These are phyloP conservation scores for Ceyx margarethae DNA, from an alignment of 2,113 vertebrate genomes.

Conservation along the genomic window DNA sequence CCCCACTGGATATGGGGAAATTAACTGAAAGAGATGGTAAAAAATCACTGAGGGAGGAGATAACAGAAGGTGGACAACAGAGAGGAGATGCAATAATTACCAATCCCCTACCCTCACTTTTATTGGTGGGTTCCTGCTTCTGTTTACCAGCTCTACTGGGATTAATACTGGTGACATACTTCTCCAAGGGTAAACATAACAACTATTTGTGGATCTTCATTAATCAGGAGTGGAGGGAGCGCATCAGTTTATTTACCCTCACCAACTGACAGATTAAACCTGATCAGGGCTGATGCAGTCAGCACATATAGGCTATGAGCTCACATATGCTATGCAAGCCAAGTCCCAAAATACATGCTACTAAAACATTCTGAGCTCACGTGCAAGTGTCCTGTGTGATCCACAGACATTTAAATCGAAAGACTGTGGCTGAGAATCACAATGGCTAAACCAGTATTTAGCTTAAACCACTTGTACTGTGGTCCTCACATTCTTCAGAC, in stretches of 20 bases:
- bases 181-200: neutral
- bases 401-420: neutral
- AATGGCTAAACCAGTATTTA: too few species aligned
- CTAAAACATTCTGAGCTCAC: neutral
- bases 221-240: neutral
- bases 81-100: neutral
- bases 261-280: neutral
- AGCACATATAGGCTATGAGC: neutral
- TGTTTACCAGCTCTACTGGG: neutral
- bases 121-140: neutral
- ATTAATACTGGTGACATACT: neutral
- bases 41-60: neutral
- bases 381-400: neutral
- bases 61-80: neutral
- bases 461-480: too few species aligned
- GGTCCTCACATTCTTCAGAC: too few species aligned
- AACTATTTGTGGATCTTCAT: neutral
- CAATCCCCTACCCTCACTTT: neutral
- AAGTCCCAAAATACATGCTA: neutral
- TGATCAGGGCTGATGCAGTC: neutral
- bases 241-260: neutral
- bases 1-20: neutral
- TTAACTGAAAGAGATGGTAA: neutral
- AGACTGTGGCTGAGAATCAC: too few species aligned
- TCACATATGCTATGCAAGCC: neutral